A percentile compares a stretch with the other conserved stretches of the same genome.
Conservation (phyloP, 2,888 invertebrate genomes). For the Camptogramma bilineatum region DNA sequence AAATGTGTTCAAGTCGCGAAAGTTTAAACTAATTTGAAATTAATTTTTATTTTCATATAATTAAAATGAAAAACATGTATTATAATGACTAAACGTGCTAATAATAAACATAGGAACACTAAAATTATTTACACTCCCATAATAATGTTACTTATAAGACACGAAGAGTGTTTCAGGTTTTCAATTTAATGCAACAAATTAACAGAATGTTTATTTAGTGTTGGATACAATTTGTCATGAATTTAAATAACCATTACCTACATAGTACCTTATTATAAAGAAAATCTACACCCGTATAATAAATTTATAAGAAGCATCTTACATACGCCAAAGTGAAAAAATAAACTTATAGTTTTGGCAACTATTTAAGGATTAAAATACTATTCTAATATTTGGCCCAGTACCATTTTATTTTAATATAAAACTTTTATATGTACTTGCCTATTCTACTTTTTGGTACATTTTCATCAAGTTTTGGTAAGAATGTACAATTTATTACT, state of each 20-base stretch:
- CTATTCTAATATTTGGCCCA: conserved; percentile 26
- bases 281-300: not conserved
- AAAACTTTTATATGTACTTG: not conserved
- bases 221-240: not conserved
- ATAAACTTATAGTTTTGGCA: conserved; percentile 6
- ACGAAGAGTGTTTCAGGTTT: not conserved
- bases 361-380: conserved; percentile 2
- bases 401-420: conserved; percentile 5
- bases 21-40: no score
- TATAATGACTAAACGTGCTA: not conserved
- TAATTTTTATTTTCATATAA: no score
- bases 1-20: no score
- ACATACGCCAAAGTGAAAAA: not conserved
- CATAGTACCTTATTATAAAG: not conserved
- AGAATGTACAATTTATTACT: conserved; percentile 24
- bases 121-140: not conserved
- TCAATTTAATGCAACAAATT: not conserved
- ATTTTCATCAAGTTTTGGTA: conserved; percentile 27
- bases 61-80: not conserved
- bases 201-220: not conserved
- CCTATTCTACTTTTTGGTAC: conserved; percentile 29
- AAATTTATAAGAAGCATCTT: not conserved
- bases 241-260: not conserved
- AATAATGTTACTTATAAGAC: not conserved
- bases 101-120: not conserved